Evolutionary conservation across 2,888 invertebrate genomes (phyloP).

Genomic region (Drosophila pseudotalamancana): DNA sequence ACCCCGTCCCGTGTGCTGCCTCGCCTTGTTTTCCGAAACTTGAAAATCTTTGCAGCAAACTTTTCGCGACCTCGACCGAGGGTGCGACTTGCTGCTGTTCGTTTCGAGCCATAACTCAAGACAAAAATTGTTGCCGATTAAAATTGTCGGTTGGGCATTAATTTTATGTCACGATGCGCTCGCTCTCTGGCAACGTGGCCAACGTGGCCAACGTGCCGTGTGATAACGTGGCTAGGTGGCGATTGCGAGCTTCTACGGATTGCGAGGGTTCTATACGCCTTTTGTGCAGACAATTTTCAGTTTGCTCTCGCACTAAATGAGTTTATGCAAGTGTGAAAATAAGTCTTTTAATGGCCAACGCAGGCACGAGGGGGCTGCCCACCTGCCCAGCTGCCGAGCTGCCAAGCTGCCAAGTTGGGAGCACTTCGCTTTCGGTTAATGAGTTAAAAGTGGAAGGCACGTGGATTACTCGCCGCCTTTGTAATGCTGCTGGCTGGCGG

Average conservation of each 20-base stretch:
- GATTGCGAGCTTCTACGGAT: slow-evolving; percentile 14
- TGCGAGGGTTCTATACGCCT: slow-evolving; percentile 2
- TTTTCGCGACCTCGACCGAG: slow-evolving; percentile 49
- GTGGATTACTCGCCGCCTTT: slow-evolving; percentile 64
- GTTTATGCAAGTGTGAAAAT: slow-evolving; percentile 81
- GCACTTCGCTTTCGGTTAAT: slow-evolving; percentile 61
- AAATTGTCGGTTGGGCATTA: slow-evolving; percentile 82
- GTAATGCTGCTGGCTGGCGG: slow-evolving; percentile 7
- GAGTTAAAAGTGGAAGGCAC: slow-evolving; percentile 76
- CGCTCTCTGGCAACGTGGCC: slow-evolving; percentile 1
- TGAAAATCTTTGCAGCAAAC: slow-evolving; percentile 68
- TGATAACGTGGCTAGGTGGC: slow-evolving; percentile 57
- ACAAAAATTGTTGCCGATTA: slow-evolving; percentile 81
- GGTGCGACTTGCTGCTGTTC: slow-evolving; percentile 26
- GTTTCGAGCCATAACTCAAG: slow-evolving; percentile 70
- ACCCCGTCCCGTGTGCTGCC: not conserved
- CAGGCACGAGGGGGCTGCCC: not conserved
- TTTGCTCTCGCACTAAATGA: slow-evolving; percentile 69
- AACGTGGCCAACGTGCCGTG: slow-evolving; percentile 59
- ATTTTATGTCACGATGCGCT: slow-evolving; percentile 81
- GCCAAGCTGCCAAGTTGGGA: slow-evolving; percentile 2
- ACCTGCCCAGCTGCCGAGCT: too few species aligned
- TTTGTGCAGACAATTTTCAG: slow-evolving; percentile 60
- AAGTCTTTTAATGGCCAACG: slow-evolving; percentile 76
- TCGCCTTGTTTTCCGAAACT: slow-evolving; percentile 38